Conservation (phyloP, 2,113 vertebrate genomes). For the Bucco capensis region DNA sequence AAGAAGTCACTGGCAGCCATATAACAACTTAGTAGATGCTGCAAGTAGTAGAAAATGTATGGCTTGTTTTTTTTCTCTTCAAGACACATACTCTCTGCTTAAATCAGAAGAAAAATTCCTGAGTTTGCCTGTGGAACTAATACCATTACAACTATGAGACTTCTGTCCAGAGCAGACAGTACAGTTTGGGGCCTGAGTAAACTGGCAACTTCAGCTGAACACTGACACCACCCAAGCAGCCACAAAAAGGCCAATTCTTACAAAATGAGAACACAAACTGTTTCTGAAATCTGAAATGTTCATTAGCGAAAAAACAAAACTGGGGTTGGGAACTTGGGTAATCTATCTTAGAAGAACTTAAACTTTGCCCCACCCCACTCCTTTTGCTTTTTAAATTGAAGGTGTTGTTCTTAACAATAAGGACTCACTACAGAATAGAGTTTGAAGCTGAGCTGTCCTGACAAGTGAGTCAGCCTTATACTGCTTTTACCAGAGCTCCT, state of each 20-base stretch:
- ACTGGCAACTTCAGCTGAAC: background rate
- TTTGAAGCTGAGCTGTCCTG: slow-evolving; percentile 51
- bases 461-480: slow-evolving; percentile 31
- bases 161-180: background rate
- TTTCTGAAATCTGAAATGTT: background rate
- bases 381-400: background rate
- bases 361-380: background rate
- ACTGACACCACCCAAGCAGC: background rate
- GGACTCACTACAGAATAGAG: background rate
- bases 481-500: slow-evolving; percentile 20
- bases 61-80: background rate
- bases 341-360: background rate
- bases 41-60: background rate
- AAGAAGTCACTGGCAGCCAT: background rate
- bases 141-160: background rate
- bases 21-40: background rate
- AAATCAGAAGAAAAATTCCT: background rate
- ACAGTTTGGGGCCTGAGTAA: background rate
- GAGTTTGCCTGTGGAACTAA: background rate
- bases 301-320: background rate
- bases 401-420: background rate
- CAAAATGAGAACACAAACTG: background rate
- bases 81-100: background rate
- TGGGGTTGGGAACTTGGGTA: background rate
- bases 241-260: background rate